phyloP scores from a whole-genome alignment of 2,113 vertebrate genomes.

The Lasiurus cinereus region DNA sequence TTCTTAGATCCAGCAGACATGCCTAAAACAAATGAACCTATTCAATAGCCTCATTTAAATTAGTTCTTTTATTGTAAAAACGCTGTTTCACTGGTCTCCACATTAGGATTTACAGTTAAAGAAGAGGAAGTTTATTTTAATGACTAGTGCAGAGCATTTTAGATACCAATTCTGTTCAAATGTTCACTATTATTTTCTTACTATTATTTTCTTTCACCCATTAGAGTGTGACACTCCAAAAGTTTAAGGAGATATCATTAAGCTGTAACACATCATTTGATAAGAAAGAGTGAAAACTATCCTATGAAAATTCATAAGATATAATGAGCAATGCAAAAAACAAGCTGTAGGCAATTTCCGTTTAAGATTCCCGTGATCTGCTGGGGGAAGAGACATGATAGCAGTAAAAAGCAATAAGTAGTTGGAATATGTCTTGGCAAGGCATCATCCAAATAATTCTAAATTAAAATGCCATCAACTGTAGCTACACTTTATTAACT shows the following conservation, averaged over 20 bases:
- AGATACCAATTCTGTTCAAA: slow-evolving; percentile 20
- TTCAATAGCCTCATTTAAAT: not conserved
- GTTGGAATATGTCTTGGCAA: not conserved
- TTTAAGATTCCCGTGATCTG: slow-evolving; percentile 11
- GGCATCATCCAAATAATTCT: slow-evolving; percentile 46
- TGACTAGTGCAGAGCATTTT: not conserved
- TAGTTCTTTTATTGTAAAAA: not conserved
- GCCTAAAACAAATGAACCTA: not conserved
- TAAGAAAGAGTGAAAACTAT: slow-evolving; percentile 35
- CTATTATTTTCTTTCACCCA: not conserved
- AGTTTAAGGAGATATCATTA: not conserved
- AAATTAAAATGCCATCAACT: slow-evolving; percentile 62
- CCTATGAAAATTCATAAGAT: slow-evolving; percentile 14
- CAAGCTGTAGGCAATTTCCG: not conserved
- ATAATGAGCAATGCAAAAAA: not conserved
- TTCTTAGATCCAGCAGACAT: not conserved
- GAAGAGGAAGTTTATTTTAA: not conserved
- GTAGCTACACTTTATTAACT: slow-evolving; percentile 37
- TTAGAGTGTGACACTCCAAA: not conserved
- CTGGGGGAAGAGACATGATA: not conserved
- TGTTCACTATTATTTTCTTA: not conserved
- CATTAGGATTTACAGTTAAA: not conserved
- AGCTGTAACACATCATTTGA: not conserved
- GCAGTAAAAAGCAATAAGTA: slow-evolving; percentile 27
- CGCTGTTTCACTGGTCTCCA: not conserved